phyloP scores from a whole-genome alignment of 2,113 vertebrate genomes.

The Sinocyclocheilus maitianheensis region DNA sequence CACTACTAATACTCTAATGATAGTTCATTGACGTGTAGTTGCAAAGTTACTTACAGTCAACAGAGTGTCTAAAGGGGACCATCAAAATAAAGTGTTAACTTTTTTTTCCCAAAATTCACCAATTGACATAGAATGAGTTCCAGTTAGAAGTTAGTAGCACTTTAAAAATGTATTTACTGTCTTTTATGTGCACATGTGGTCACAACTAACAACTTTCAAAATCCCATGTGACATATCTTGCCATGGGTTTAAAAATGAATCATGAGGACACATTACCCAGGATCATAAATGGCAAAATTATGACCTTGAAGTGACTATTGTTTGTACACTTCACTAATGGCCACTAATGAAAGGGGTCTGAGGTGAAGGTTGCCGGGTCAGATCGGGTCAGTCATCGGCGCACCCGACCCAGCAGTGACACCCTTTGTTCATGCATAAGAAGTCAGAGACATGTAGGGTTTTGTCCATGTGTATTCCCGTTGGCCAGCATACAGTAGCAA shows the following conservation, averaged over 20 bases:
- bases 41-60: too few species aligned
- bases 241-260: neutral
- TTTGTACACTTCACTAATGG: neutral
- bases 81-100: too few species aligned
- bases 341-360: neutral
- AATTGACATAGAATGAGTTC: too few species aligned
- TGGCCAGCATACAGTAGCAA: neutral
- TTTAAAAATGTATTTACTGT: too few species aligned
- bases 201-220: too few species aligned
- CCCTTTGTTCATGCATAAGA: neutral
- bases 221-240: neutral
- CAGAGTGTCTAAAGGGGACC: too few species aligned
- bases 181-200: too few species aligned
- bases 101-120: too few species aligned
- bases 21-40: too few species aligned
- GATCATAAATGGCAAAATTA: neutral
- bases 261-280: neutral
- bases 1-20: too few species aligned
- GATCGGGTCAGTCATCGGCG: neutral
- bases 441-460: neutral
- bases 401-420: neutral
- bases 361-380: neutral
- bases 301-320: neutral
- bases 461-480: slow-evolving; percentile 9
- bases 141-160: too few species aligned